These are phyloP conservation scores for Troglohyphantes excavatus DNA, from an alignment of 2,888 invertebrate species.

Conservation along the genomic window DNA sequence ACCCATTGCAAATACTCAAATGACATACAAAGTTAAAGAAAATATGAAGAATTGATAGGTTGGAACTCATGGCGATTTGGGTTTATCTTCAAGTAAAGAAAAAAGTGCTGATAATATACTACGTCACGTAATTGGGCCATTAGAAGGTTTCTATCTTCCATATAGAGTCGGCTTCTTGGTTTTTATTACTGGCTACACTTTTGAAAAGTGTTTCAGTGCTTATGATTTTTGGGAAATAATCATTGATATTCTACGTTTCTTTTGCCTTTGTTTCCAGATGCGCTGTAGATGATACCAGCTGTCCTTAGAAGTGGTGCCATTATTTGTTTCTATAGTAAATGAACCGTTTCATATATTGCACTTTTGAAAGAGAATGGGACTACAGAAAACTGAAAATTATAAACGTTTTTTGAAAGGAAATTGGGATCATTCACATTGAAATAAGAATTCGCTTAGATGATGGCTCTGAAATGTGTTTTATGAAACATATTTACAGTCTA, in stretches of 20 bases:
- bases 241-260: conserved; percentile 40
- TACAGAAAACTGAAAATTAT: not conserved
- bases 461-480: too few species aligned
- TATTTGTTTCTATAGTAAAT: conserved; percentile 58
- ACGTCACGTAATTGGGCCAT: conserved; percentile 33
- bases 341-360: conserved; percentile 50
- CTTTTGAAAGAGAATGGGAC: not conserved
- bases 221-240: conserved; percentile 27
- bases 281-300: not conserved
- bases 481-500: too few species aligned
- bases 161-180: conserved; percentile 9
- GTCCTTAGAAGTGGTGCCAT: not conserved
- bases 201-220: not conserved
- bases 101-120: conserved; percentile 64
- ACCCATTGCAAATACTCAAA: conserved; percentile 22
- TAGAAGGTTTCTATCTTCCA: conserved; percentile 16
- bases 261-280: conserved; percentile 28
- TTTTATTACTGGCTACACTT: conserved; percentile 35
- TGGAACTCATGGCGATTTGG: not conserved
- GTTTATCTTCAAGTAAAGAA: conserved; percentile 24
- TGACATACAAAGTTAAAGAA: conserved; percentile 23
- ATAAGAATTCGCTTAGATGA: not conserved
- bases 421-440: not conserved
- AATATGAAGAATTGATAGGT: not conserved
- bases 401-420: not conserved